Evolutionary conservation across 2,113 vertebrate genomes (phyloP).

Genomic region (Pterocles orientalis): DNA sequence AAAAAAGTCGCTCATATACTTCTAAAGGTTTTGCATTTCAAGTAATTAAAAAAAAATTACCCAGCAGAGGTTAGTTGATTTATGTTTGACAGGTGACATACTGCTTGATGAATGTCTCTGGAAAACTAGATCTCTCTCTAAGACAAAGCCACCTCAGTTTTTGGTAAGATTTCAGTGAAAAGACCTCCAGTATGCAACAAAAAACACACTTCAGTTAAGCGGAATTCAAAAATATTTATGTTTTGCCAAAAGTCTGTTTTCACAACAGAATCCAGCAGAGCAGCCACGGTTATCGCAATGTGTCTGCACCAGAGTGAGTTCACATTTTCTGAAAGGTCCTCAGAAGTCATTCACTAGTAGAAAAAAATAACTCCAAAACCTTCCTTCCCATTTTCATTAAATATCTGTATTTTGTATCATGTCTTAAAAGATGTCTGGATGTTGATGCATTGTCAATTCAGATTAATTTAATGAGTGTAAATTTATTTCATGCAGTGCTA

Average conservation of each 20-base stretch:
- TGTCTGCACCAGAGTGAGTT: not conserved
- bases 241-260: constrained; percentile 4
- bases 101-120: not conserved
- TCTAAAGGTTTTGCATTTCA: not conserved
- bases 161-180: not conserved
- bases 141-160: not conserved
- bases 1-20: not conserved
- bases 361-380: not conserved
- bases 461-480: not conserved
- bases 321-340: not conserved
- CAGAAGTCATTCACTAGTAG: not conserved
- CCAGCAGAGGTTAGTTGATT: constrained; percentile 18
- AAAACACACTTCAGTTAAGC: not conserved
- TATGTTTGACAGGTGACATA: not conserved
- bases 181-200: not conserved
- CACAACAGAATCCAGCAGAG: not conserved
- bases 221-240: not conserved
- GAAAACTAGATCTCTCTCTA: not conserved
- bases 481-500: not conserved
- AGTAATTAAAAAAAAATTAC: not conserved
- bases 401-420: not conserved
- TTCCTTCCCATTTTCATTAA: not conserved
- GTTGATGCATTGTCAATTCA: not conserved
- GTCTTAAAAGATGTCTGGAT: not conserved
- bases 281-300: not conserved